A percentile compares a stretch with the other conserved stretches of the same genome.
Evolutionary conservation across 2,113 vertebrate species (phyloP).

Genomic region (Scopus umbretta): DNA sequence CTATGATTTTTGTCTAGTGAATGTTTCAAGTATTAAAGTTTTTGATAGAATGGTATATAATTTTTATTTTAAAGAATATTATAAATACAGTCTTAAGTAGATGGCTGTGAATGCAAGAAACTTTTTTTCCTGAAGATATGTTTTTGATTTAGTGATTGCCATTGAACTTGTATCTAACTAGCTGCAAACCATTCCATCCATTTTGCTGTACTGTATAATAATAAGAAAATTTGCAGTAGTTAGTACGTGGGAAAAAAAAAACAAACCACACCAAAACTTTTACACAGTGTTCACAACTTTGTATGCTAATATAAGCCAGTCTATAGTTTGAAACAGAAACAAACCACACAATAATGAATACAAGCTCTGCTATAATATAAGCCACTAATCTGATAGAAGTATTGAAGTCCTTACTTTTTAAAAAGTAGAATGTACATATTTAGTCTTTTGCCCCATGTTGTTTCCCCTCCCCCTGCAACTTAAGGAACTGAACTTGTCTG

Average conservation of each 20-base stretch:
- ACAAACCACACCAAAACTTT: neutral
- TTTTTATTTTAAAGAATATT: conserved; percentile 9
- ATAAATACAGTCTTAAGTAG: neutral
- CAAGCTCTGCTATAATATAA: neutral
- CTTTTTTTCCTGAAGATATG: neutral
- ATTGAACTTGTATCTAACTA: neutral
- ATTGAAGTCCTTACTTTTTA: neutral
- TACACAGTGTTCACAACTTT: neutral
- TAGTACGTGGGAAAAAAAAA: neutral
- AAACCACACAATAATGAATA: neutral
- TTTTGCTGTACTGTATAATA: neutral
- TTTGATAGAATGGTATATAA: neutral
- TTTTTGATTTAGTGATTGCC: neutral
- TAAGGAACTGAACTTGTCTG: neutral
- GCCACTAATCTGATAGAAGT: neutral
- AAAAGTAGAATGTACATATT: neutral
- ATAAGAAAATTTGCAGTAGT: neutral
- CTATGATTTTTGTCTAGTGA: neutral
- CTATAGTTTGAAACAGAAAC: neutral
- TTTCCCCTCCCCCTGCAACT: neutral
- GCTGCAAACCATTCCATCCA: neutral
- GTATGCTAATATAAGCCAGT: neutral
- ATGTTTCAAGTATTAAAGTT: neutral
- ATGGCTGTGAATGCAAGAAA: neutral
- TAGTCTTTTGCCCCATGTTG: neutral